Evolutionary conservation across 2,113 vertebrate genomes (phyloP).

Genomic region (Ciconia boyciana): DNA sequence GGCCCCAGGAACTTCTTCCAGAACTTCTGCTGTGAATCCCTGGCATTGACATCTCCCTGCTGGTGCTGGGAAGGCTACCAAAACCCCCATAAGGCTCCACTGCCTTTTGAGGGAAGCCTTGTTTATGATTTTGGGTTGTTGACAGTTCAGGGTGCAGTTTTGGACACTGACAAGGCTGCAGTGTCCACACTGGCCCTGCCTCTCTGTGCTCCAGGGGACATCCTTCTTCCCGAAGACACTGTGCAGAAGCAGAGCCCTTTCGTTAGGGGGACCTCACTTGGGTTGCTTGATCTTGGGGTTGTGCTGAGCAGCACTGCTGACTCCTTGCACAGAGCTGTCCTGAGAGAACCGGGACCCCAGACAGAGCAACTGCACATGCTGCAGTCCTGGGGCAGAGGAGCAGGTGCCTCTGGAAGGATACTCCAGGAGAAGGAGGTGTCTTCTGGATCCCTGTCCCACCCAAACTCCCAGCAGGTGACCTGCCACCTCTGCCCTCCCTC

Average conservation of each 20-base stretch:
- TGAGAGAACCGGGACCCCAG: not conserved
- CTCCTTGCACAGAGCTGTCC: not conserved
- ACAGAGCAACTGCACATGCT: not conserved
- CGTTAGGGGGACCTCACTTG: not conserved
- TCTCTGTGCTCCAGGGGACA: not conserved
- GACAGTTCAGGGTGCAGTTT: not conserved
- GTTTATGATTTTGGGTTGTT: not conserved
- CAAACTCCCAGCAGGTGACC: not conserved
- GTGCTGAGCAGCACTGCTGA: not conserved
- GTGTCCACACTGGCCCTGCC: not conserved
- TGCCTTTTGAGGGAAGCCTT: not conserved
- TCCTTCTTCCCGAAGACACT: not conserved
- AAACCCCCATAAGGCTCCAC: not conserved
- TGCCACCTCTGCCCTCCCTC: not conserved
- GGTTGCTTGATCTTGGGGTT: not conserved
- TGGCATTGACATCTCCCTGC: not conserved
- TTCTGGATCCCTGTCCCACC: not conserved
- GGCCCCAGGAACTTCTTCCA: not conserved
- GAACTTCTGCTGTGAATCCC: not conserved
- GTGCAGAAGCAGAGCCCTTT: not conserved
- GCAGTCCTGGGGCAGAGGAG: not conserved
- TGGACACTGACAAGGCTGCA: not conserved
- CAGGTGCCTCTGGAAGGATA: not conserved
- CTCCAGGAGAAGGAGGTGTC: not conserved
- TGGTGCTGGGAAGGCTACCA: not conserved